Conservation (phyloP, 2,113 vertebrate species). For the Malaclemys terrapin region DNA sequence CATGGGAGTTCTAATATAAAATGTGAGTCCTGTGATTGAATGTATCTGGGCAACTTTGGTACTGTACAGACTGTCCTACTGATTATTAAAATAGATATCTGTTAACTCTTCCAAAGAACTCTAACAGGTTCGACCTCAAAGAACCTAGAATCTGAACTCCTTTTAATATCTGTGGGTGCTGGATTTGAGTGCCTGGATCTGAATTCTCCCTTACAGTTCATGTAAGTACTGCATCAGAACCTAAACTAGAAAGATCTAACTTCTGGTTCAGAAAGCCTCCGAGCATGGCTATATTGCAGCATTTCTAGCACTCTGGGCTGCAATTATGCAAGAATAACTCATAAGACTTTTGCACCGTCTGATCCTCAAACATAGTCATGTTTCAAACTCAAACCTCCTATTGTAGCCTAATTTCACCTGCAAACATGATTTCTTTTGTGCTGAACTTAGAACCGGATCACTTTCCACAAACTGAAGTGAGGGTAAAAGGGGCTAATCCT, state of each 20-base stretch:
- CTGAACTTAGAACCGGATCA: conserved; percentile 28
- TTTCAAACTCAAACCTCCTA: not conserved
- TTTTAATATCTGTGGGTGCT: not conserved
- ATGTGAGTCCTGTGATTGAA: not conserved
- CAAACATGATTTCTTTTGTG: conserved; percentile 42
- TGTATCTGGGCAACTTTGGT: not conserved
- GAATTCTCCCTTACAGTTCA: not conserved
- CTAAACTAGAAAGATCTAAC: not conserved
- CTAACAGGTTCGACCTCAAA: not conserved
- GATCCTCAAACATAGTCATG: not conserved
- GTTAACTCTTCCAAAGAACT: not conserved
- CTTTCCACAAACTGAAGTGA: conserved; percentile 49
- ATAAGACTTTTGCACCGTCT: not conserved
- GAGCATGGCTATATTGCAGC: not conserved
- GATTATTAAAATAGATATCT: not conserved
- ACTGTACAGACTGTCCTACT: not conserved
- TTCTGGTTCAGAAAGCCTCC: not conserved
- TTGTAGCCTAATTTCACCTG: conserved; percentile 23
- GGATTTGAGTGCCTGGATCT: not conserved
- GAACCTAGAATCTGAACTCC: not conserved
- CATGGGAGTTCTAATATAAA: not conserved
- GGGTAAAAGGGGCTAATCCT: not conserved
- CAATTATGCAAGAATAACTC: not conserved
- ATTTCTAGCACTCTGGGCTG: not conserved
- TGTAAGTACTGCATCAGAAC: not conserved